A percentile compares a stretch with the other conserved stretches of the same genome.
Conservation (phyloP, 2,888 invertebrate genomes). For the Tridacna gigas region DNA sequence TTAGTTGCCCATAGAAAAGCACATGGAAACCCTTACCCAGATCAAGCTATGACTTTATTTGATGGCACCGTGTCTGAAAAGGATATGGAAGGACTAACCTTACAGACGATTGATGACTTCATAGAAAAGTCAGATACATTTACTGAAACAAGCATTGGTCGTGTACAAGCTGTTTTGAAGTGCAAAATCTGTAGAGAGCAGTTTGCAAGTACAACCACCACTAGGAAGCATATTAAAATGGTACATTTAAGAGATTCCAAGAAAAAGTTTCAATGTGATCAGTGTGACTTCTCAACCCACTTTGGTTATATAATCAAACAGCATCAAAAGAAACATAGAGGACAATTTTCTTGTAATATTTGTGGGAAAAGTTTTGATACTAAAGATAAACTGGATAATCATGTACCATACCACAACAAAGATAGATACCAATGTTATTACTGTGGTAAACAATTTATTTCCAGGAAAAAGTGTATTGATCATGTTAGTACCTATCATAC, state of each 20-base stretch:
- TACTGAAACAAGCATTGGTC: slow-evolving; percentile 6
- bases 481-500: slow-evolving; percentile 1
- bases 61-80: neutral
- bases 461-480: slow-evolving; percentile 18
- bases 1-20: slow-evolving; percentile 10
- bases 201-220: neutral
- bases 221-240: slow-evolving; percentile 22
- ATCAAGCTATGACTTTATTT: neutral
- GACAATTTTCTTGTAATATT: neutral
- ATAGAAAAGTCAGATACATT: slow-evolving; percentile 12
- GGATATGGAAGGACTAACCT: neutral
- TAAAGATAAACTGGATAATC: neutral
- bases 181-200: slow-evolving; percentile 32
- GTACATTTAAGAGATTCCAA: neutral
- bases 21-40: neutral
- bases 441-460: slow-evolving; percentile 2
- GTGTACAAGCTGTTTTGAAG: slow-evolving; percentile 1
- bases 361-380: slow-evolving; percentile 14
- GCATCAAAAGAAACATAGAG: slow-evolving; percentile 14
- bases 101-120: neutral
- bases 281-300: slow-evolving; percentile 19
- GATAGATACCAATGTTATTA: slow-evolving; percentile 25
- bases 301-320: slow-evolving; percentile 17
- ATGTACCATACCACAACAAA: neutral
- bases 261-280: slow-evolving; percentile 18